These are phyloP conservation scores for Adelosebastes latens DNA, from an alignment of 2,797 vertebrate genomes.

Conservation along the genomic window DNA sequence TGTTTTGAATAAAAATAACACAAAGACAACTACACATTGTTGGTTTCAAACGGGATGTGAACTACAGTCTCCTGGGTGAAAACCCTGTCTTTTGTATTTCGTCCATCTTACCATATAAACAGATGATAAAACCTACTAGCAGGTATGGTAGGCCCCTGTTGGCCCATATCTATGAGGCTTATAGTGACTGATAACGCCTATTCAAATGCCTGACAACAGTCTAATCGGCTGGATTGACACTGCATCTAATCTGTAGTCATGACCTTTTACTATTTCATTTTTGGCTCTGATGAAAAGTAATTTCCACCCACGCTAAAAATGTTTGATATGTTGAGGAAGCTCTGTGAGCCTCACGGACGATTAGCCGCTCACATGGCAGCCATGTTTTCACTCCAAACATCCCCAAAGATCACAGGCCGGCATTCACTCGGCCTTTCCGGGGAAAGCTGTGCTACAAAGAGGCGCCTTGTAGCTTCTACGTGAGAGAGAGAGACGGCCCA, in stretches of 20 bases:
- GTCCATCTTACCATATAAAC: no score
- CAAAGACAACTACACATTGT: no score
- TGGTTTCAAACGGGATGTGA: no score
- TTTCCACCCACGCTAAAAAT: constrained; percentile 50
- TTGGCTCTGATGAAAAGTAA: constrained; percentile 47
- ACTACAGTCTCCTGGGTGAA: no score
- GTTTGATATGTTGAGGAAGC: constrained; percentile 56
- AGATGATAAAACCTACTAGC: no score
- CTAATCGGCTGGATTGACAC: neutral
- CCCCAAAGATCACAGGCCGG: constrained; percentile 73
- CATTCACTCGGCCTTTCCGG: constrained; percentile 68
- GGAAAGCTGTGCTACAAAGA: constrained; percentile 75
- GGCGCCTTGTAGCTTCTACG: constrained; percentile 69
- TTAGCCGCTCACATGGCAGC: constrained; percentile 64
- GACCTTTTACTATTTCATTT: constrained; percentile 16
- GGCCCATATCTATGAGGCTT: no score
- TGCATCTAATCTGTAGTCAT: neutral
- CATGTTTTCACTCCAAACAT: constrained; percentile 83
- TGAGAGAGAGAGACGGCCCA: constrained; percentile 58
- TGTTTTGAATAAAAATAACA: no score
- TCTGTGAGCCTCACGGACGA: constrained; percentile 48
- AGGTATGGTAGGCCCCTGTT: no score
- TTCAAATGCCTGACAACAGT: no score
- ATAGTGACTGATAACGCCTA: no score
- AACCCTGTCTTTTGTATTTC: no score